Conservation (phyloP, 2,888 invertebrate genomes). For the Sclerodermus sp. region DNA sequence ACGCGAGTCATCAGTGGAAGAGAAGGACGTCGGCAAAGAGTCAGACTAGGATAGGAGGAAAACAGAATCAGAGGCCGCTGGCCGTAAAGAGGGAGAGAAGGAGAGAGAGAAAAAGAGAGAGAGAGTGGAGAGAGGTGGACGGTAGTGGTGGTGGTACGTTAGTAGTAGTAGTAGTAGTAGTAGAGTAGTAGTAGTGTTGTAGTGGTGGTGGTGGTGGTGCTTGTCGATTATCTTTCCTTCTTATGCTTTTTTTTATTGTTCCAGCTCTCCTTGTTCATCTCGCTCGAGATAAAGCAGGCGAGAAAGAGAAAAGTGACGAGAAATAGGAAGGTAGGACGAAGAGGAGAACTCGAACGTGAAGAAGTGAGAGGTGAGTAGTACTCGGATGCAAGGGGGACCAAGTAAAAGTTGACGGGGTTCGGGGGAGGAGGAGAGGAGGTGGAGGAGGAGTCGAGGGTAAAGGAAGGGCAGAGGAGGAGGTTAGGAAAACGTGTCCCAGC, state of each 20-base stretch:
- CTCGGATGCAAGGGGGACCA: no score
- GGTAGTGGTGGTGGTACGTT: neutral
- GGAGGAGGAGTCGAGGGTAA: slow-evolving; percentile 11
- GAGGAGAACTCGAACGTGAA: neutral
- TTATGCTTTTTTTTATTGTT: slow-evolving; percentile 1
- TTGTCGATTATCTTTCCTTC: slow-evolving; percentile 1
- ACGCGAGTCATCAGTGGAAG: slow-evolving; percentile 4
- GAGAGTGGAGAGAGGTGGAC: neutral
- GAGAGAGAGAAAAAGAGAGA: neutral
- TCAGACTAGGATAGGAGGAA: slow-evolving; percentile 11
- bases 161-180: no score
- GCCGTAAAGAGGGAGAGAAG: slow-evolving; percentile 1
- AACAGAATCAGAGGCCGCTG: slow-evolving; percentile 9
- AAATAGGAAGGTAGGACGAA: neutral
- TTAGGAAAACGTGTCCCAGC: slow-evolving; percentile 54
- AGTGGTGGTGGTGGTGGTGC: no score
- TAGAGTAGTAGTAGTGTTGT: no score
- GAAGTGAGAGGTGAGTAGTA: no score
- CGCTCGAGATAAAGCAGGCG: slow-evolving; percentile 3
- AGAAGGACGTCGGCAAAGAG: neutral
- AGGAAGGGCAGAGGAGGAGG: slow-evolving; percentile 21
- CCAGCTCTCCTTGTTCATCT: neutral
- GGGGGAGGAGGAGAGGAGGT: slow-evolving; percentile 12
- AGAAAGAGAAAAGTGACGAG: neutral
- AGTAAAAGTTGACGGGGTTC: neutral